A percentile compares a stretch with the other conserved stretches of the same genome.
These are phyloP conservation scores for Chloromyia formosa DNA, from an alignment of 2,888 invertebrate species.

Conservation along the genomic window DNA sequence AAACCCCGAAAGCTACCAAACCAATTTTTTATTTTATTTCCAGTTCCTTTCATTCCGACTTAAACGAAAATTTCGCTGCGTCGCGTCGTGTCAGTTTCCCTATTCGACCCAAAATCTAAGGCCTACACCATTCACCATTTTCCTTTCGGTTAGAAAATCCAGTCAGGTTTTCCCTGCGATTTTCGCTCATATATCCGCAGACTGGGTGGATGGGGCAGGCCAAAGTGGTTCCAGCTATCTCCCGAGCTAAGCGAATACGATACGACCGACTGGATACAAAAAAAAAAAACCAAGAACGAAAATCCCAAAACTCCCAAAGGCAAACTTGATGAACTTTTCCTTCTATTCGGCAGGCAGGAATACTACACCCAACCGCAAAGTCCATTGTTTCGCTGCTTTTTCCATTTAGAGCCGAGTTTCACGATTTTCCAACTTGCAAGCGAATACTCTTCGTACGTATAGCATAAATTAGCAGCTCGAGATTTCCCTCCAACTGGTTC, in stretches of 20 bases:
- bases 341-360: neutral
- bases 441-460: neutral
- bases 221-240: neutral
- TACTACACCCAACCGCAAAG: neutral
- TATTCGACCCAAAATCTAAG: neutral
- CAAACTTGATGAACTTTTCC: slow-evolving; percentile 39
- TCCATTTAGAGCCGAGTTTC: neutral
- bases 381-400: neutral
- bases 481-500: too few species aligned
- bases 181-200: too few species aligned
- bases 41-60: slow-evolving; percentile 6
- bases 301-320: slow-evolving; percentile 14
- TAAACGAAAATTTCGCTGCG: neutral
- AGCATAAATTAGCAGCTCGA: too few species aligned
- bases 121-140: too few species aligned
- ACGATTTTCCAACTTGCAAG: slow-evolving; percentile 5
- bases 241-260: slow-evolving; percentile 17
- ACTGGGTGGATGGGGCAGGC: too few species aligned
- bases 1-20: slow-evolving; percentile 18
- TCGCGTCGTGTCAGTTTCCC: neutral
- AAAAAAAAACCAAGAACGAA: slow-evolving; percentile 11
- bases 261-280: neutral
- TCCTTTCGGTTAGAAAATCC: too few species aligned
- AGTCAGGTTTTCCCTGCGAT: too few species aligned
- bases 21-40: slow-evolving; percentile 26